phyloP scores from a whole-genome alignment of 2,888 invertebrate species.

The Cheilosia urbana region DNA sequence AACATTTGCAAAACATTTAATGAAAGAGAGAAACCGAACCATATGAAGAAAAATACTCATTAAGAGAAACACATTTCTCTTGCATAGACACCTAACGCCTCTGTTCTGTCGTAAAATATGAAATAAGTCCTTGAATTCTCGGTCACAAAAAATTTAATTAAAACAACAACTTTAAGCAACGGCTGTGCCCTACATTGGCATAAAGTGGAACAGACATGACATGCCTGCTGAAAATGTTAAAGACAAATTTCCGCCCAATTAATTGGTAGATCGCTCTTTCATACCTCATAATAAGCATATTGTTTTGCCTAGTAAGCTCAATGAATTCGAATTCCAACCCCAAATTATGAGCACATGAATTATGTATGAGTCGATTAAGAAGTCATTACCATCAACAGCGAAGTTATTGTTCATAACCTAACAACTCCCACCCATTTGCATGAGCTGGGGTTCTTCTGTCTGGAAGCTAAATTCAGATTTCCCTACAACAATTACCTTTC shows the following conservation, averaged over 20 bases:
- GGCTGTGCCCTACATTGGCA: too few species aligned
- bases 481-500: background rate
- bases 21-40: too few species aligned
- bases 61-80: too few species aligned
- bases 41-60: too few species aligned
- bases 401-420: constrained; percentile 1
- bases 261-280: constrained; percentile 8
- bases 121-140: too few species aligned
- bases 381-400: constrained; percentile 14
- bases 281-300: constrained; percentile 31
- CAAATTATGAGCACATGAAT: constrained; percentile 32
- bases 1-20: too few species aligned
- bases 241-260: constrained; percentile 3
- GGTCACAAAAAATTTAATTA: too few species aligned
- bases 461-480: constrained; percentile 1
- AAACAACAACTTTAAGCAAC: too few species aligned
- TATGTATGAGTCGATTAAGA: constrained; percentile 46
- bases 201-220: too few species aligned
- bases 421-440: background rate
- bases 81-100: too few species aligned
- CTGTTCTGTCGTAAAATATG: too few species aligned
- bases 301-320: background rate
- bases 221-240: background rate
- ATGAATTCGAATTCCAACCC: constrained; percentile 8
- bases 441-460: background rate